Evolutionary conservation across 2,797 vertebrate genomes (phyloP).

Genomic region (Furcifer pardalis): DNA sequence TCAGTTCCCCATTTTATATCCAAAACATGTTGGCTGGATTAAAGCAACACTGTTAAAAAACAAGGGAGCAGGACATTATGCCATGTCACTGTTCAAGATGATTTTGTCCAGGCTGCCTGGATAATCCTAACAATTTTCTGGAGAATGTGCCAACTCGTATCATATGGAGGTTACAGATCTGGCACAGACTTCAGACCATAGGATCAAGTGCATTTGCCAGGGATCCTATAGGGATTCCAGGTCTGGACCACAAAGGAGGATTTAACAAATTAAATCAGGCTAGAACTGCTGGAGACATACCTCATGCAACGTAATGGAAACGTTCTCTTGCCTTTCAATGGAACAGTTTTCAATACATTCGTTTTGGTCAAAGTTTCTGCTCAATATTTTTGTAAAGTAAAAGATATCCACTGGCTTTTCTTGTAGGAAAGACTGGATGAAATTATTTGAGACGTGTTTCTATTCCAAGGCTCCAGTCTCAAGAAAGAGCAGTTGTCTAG

Average conservation of each 20-base stretch:
- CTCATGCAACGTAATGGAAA: slow-evolving; percentile 10
- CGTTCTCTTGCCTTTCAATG: background rate
- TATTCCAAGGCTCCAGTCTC: background rate
- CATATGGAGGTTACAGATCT: accelerated
- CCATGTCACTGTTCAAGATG: background rate
- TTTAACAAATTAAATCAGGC: slow-evolving; percentile 8
- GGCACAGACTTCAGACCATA: background rate
- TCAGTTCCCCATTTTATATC: background rate
- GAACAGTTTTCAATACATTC: slow-evolving; percentile 20
- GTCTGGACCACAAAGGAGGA: background rate
- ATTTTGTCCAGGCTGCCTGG: background rate
- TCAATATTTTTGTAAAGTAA: background rate
- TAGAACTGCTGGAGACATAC: background rate
- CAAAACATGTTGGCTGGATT: accelerated
- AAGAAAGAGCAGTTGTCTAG: background rate
- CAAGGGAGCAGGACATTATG: background rate
- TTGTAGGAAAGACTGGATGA: background rate
- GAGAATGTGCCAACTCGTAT: background rate
- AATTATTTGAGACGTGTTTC: background rate
- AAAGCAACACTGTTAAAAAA: background rate
- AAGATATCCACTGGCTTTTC: accelerated
- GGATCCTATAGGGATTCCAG: background rate
- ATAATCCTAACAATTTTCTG: background rate
- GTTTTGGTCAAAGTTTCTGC: background rate
- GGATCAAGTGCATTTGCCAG: background rate